These are phyloP conservation scores for Ectropis crepuscularia DNA, from an alignment of 2,888 invertebrate genomes.

Conservation along the genomic window DNA sequence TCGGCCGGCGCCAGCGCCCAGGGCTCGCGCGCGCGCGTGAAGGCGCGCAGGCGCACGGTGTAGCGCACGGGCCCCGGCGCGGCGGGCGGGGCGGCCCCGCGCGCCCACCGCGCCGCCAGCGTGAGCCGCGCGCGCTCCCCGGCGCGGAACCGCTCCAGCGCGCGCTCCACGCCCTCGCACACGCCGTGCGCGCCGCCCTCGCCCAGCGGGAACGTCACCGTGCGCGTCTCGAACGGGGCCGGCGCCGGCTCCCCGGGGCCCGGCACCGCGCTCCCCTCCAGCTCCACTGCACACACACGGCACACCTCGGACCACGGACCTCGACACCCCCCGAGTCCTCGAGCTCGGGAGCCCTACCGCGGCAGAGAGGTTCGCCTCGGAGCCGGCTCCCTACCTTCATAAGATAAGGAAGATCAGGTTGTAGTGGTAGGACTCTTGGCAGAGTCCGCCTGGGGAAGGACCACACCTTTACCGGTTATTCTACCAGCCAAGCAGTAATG, in stretches of 20 bases:
- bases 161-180: constrained; percentile 92
- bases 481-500: too few species aligned
- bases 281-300: constrained; percentile 84
- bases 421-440: too few species aligned
- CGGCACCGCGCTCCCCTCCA: constrained; percentile 84
- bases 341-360: too few species aligned
- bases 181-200: constrained; percentile 92
- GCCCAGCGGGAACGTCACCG: constrained; percentile 92
- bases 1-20: constrained; percentile 93
- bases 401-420: too few species aligned
- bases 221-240: constrained; percentile 92
- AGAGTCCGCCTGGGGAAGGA: too few species aligned
- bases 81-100: constrained; percentile 89
- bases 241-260: constrained; percentile 80
- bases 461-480: too few species aligned
- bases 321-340: too few species aligned
- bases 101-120: constrained; percentile 88
- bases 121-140: constrained; percentile 91
- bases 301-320: too few species aligned
- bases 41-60: constrained; percentile 89
- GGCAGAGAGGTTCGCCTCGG: too few species aligned
- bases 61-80: constrained; percentile 92
- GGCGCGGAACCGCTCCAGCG: constrained; percentile 91
- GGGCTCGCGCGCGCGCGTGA: constrained; percentile 90
- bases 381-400: too few species aligned